Conservation (phyloP, 1,140 invertebrate species). For the Arion vulgaris region DNA sequence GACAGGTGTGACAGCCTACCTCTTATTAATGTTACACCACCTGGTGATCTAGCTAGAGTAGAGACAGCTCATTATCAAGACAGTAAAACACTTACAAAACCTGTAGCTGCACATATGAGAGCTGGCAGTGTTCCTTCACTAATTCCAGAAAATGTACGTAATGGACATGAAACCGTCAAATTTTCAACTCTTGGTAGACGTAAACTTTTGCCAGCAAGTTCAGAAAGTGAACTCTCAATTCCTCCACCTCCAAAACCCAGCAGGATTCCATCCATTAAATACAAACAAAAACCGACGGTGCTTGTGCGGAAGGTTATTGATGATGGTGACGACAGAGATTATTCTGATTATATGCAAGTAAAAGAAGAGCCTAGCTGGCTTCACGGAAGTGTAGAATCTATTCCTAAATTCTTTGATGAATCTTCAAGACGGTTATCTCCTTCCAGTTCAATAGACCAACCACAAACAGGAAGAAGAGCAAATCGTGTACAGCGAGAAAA, state of each 20-base stretch:
- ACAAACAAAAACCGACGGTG: constrained; percentile 61
- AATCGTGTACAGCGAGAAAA: constrained; percentile 12
- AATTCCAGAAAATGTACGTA: constrained; percentile 69
- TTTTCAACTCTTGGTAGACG: constrained; percentile 37
- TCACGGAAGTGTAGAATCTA: constrained; percentile 18
- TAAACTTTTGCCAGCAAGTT: constrained; percentile 48
- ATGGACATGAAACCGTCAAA: constrained; percentile 21
- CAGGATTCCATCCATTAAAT: constrained; percentile 75
- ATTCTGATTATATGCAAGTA: constrained; percentile 68
- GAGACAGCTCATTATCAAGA: constrained; percentile 42
- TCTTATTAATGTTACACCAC: constrained; percentile 47
- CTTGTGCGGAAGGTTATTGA: constrained; percentile 54
- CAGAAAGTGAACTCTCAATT: constrained; percentile 64
- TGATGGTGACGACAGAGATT: constrained; percentile 69
- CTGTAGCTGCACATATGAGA: constrained; percentile 52
- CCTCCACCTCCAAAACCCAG: constrained; percentile 83
- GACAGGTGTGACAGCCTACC: constrained; percentile 65
- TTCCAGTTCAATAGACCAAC: not conserved
- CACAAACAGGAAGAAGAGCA: constrained; percentile 12
- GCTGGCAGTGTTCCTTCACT: constrained; percentile 76
- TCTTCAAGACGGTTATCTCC: constrained; percentile 5
- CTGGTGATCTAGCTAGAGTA: constrained; percentile 1
- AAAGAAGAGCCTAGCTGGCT: constrained; percentile 65
- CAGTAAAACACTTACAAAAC: constrained; percentile 68
- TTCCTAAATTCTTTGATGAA: constrained; percentile 12